Evolutionary conservation across 2,888 invertebrate species (phyloP), one percentile per base, ranked within the genome.

Genomic region (Melinaea marsaeus): DNA sequence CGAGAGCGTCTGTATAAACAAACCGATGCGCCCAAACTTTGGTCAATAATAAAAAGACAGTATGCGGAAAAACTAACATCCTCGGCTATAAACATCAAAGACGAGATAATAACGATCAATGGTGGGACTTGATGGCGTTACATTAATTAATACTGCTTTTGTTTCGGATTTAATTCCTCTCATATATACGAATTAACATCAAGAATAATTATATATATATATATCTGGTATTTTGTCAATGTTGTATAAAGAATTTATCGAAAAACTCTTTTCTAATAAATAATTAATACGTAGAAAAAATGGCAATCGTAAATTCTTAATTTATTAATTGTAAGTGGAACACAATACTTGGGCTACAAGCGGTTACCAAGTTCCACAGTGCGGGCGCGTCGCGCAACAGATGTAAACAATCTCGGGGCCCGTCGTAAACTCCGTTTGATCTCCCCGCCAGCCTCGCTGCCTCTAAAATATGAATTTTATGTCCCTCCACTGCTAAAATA

Each of bases 1-100:
- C 78, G 76, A 79, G 79, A 79, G 79, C 80, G 86, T 79, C 81
- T 86, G 86, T 87, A 69, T 90, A 90, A 90, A 90, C 88, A 90
- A 80, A 83, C 85, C 79, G 79, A 80, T 77, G 82, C 83, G 86
- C 86, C 90, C 90, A 86, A 90, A 88, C 88, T 88, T 89, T 86
- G 81, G 84, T 84, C 89, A 89, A 90, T 88, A 85, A 89, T 89
- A 90, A 90, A 90, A 90, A 90, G 86, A 84, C 87, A 88, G 83
- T 88, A 84, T 88, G 88, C 88, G 89, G 90, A 89, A 90, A 90
- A 90, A 90, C 90, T 90, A 90, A 90, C 90, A 90, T 90, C 90
- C 90, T 89, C 79, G 77, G 72, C 79, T 76, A 80, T 88, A 85
- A 87, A 90, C 79, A 78, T 90, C 90, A 90, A 90, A 90, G 86